A percentile compares a stretch with the other conserved stretches of the same genome.
Evolutionary conservation across 2,888 invertebrate genomes (phyloP).

Genomic region (Diplazon laetatorius): DNA sequence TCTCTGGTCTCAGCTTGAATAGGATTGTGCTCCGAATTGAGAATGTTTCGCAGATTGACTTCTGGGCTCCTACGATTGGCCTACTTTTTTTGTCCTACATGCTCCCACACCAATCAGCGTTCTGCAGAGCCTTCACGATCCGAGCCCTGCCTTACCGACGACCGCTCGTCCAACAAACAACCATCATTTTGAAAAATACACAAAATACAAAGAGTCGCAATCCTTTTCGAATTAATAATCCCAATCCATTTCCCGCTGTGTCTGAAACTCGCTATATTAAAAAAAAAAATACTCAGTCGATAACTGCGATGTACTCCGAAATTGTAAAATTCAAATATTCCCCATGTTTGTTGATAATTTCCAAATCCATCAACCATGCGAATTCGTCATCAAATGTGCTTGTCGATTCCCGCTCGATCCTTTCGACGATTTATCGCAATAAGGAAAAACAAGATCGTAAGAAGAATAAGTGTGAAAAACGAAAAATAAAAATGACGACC

Average conservation of each 20-base stretch:
- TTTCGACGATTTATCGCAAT: too few relatives aligned
- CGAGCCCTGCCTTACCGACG: conserved; percentile 12
- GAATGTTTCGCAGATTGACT: too few relatives aligned
- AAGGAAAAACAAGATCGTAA: too few relatives aligned
- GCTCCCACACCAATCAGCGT: not conserved
- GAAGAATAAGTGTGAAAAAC: too few relatives aligned
- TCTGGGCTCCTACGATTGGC: too few relatives aligned
- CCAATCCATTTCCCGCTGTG: not conserved
- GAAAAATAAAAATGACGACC: not conserved
- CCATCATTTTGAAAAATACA: not conserved
- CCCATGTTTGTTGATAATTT: not conserved
- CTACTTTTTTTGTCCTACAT: too few relatives aligned
- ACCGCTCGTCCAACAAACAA: not conserved
- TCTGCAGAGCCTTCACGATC: not conserved
- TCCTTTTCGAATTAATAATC: not conserved
- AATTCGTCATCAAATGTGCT: too few relatives aligned
- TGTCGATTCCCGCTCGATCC: too few relatives aligned
- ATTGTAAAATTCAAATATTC: not conserved
- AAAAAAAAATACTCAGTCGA: not conserved
- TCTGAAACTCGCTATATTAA: not conserved
- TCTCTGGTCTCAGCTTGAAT: too few relatives aligned
- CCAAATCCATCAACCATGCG: too few relatives aligned
- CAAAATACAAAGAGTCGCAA: not conserved
- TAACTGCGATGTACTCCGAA: not conserved
- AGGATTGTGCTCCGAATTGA: too few relatives aligned